Percentiles rank a stretch among this genome's conserved stretches.
Conservation (phyloP, 2,888 invertebrate species). For the Leptinotarsa tumamoca region DNA sequence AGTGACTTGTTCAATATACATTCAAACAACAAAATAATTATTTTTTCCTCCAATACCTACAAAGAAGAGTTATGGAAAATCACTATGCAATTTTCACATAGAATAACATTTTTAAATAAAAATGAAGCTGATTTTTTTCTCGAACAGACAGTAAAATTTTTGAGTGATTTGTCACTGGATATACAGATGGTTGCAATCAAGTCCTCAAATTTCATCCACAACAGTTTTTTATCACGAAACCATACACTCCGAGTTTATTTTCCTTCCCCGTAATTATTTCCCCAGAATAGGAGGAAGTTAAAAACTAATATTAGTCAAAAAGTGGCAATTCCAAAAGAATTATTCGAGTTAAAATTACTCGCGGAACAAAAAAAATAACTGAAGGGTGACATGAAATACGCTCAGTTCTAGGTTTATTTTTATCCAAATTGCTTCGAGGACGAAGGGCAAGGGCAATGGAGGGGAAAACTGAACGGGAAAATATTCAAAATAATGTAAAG, state of each 20-base stretch:
- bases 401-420: slow-evolving; percentile 59
- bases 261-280: slow-evolving; percentile 39
- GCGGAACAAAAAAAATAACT: slow-evolving; percentile 53
- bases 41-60: too few species aligned
- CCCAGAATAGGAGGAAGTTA: slow-evolving; percentile 48
- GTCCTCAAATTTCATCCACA: background rate
- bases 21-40: too few species aligned
- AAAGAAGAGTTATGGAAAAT: too few species aligned
- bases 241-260: slow-evolving; percentile 20
- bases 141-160: too few species aligned
- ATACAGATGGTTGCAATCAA: background rate
- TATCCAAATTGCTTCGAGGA: slow-evolving; percentile 56
- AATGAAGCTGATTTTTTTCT: too few species aligned
- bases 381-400: slow-evolving; percentile 57
- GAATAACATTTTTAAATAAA: too few species aligned
- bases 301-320: slow-evolving; percentile 56
- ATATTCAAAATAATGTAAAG: slow-evolving; percentile 57
- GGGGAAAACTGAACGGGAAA: slow-evolving; percentile 42
- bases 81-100: too few species aligned
- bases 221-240: slow-evolving; percentile 11
- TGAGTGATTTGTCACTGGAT: too few species aligned
- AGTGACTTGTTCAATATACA: too few species aligned
- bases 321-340: slow-evolving; percentile 53
- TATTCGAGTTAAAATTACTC: slow-evolving; percentile 60
- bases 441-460: slow-evolving; percentile 39